Evolutionary conservation across 2,888 invertebrate genomes (phyloP), one percentile per base, ranked within the genome.

Genomic region (Bruchidius siliquastri): DNA sequence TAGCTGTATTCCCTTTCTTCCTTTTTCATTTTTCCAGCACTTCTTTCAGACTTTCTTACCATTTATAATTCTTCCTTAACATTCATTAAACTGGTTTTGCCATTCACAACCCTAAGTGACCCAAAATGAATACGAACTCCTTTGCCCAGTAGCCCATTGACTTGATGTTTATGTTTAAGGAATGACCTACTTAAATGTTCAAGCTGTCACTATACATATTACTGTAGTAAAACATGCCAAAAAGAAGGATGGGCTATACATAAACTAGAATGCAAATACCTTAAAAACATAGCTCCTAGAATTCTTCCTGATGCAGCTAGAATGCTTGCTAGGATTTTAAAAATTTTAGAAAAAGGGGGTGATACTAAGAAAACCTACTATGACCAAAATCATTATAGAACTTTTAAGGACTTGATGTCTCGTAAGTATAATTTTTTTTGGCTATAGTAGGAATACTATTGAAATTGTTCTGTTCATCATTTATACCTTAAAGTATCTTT

Each of bases 331-430:
- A 91, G 92, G 82, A 89, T 96, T 72, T 91, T 96, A 73, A 89
- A 92, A 79, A 91, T 91, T 72, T 85, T 94, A 73, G 79, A 90
- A 76, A 91, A 91, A 71, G 93, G 93, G 70, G 94, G 94, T 0
- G 89, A 90, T 78, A 86, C 90, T 18, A 88, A 90, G 78, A 90
- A 91, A 73, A 90, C 92, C 0, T 93, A 91, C 85, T 94, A 94
- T 82, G 89, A 92, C 0, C 89, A 91, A 30, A 91, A 89, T 2
- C 90, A 90, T 18, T 95, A 90, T 79, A 88, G 96, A 73, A 92
- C 91, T 86, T 96, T 95, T 88, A 92, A 93, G 82, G 95, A 96
- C 86, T 87, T 97, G 22, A 95, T 96, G 95, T 95, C 96, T 71
- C 97, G 96, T 96, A 88, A 91, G 94, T 73, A 73, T 72, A 21